Evolutionary conservation across 2,113 vertebrate species (phyloP).

Genomic region (Camelus dromedarius): DNA sequence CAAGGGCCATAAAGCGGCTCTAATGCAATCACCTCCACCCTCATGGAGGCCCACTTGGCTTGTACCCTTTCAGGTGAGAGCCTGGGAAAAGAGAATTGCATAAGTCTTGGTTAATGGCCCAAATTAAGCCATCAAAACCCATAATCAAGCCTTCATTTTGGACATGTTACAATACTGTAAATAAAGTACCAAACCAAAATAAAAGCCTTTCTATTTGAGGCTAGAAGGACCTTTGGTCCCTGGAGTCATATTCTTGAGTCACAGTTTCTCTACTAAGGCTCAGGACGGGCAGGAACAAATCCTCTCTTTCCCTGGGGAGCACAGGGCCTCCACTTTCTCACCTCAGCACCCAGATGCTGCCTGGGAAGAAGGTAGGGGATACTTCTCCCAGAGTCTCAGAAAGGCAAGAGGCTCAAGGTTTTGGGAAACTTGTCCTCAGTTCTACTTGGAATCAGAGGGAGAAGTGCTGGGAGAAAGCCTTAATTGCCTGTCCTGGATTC

Average conservation of each 20-base stretch:
- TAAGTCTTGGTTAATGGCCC: conserved; percentile 63
- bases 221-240: conserved; percentile 22
- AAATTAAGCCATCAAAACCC: conserved; percentile 60
- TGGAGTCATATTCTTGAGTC: conserved; percentile 33
- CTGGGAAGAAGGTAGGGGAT: neutral
- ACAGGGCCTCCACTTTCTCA: neutral
- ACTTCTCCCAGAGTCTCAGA: neutral
- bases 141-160: conserved; percentile 58
- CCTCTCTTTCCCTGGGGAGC: neutral
- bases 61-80: neutral
- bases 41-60: conserved; percentile 12
- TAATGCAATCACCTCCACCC: neutral
- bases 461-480: neutral
- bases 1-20: conserved; percentile 60
- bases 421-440: neutral
- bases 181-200: conserved; percentile 66
- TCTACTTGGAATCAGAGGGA: neutral
- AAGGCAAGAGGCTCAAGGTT: neutral
- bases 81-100: conserved; percentile 62
- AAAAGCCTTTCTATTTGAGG: conserved; percentile 52
- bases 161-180: conserved; percentile 57
- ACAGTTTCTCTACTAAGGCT: conserved; percentile 38
- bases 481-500: neutral
- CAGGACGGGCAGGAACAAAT: conserved; percentile 26
- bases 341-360: neutral